phyloP scores from a whole-genome alignment of 1,140 invertebrate genomes.

The Bombus waltoni region DNA sequence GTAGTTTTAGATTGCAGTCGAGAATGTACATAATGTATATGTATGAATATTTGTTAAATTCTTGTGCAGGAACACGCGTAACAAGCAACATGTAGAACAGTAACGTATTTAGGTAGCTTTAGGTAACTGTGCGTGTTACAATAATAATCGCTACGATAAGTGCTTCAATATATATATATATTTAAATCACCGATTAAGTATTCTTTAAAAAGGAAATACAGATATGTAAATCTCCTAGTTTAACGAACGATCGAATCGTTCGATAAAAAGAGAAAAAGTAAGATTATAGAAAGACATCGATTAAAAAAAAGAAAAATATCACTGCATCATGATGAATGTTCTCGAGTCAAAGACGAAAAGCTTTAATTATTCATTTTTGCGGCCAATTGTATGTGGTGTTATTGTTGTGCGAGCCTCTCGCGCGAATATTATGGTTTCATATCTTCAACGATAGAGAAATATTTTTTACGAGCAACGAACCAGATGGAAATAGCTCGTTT shows the following conservation, averaged over 20 bases:
- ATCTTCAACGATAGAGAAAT: constrained; percentile 22
- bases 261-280: not conserved
- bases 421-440: not conserved
- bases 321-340: not conserved
- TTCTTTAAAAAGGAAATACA: not conserved
- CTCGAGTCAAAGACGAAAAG: not conserved
- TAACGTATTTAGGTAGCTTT: constrained; percentile 31
- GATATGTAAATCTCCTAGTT: not conserved
- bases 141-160: constrained; percentile 27
- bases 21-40: constrained; percentile 73
- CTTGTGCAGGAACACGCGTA: constrained; percentile 16
- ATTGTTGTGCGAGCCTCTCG: not conserved
- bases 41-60: constrained; percentile 68
- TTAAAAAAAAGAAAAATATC: not conserved
- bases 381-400: not conserved
- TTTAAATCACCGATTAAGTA: constrained; percentile 1
- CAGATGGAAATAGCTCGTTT: constrained; percentile 45
- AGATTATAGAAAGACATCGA: constrained; percentile 40
- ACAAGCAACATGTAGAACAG: constrained; percentile 15
- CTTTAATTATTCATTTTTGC: not conserved
- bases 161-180: not conserved
- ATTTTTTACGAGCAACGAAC: constrained; percentile 58
- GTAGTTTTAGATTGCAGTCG: constrained; percentile 44
- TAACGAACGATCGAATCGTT: constrained; percentile 46
- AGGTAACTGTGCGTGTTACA: constrained; percentile 34